These are phyloP conservation scores for Geodia barretti DNA, from an alignment of 37 sponge, comb jelly and placozoan species.

Conservation along the genomic window DNA sequence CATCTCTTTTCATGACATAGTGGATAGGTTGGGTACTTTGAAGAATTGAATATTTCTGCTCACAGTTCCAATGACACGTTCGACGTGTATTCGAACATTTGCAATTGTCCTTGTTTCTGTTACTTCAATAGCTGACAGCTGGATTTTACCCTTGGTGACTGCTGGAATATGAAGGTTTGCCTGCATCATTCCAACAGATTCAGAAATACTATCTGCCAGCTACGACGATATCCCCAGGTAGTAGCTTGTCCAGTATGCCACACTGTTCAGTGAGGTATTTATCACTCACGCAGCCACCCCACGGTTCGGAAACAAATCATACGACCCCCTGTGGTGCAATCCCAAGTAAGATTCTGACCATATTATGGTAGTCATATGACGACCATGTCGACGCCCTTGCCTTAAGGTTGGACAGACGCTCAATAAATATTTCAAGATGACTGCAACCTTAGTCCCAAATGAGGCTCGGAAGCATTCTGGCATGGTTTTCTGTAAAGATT, in stretches of 20 bases:
- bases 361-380: constrained; percentile 67
- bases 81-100: background rate
- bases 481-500: constrained; percentile 49
- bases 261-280: constrained; percentile 68
- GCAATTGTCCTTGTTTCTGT: background rate
- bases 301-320: constrained; percentile 51
- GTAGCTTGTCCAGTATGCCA: constrained; percentile 43
- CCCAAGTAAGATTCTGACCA: constrained; percentile 58
- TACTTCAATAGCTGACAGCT: constrained; percentile 48
- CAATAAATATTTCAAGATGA: constrained; percentile 63
- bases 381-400: constrained; percentile 71
- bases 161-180: constrained; percentile 63
- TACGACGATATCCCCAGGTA: constrained; percentile 70
- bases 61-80: too few species aligned
- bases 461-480: constrained; percentile 43
- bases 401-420: constrained; percentile 52
- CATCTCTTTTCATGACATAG: background rate
- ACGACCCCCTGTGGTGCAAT: constrained; percentile 75
- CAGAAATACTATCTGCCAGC: constrained; percentile 67
- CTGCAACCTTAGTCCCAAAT: constrained; percentile 39
- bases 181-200: constrained; percentile 61
- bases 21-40: background rate
- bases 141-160: constrained; percentile 69
- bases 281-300: constrained; percentile 80
- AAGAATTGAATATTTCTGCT: background rate